Evolutionary conservation across 2,113 vertebrate genomes (phyloP).

Genomic region (Fulmarus glacialis): DNA sequence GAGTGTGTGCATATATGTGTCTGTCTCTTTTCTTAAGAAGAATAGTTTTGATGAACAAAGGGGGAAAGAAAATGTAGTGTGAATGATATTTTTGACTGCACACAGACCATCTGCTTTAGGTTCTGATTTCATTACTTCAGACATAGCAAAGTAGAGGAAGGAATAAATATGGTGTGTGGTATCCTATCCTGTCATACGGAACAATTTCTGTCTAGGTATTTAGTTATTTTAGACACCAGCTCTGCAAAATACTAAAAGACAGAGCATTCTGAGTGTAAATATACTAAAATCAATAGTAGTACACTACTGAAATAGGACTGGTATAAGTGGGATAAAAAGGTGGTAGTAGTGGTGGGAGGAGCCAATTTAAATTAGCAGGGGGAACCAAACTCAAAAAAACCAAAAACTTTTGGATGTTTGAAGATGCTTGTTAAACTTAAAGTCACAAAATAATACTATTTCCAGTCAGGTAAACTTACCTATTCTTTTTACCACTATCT

Average conservation of each 20-base stretch:
- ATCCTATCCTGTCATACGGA: background rate
- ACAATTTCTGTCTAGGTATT: background rate
- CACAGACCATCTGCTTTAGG: background rate
- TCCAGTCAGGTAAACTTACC: background rate
- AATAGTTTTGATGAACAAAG: background rate
- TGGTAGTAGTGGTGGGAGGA: background rate
- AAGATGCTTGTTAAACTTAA: background rate
- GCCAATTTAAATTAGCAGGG: background rate
- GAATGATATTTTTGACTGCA: too few relatives aligned
- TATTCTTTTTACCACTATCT: background rate
- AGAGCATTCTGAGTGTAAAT: background rate
- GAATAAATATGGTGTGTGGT: background rate
- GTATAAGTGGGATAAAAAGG: background rate
- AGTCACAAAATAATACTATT: background rate
- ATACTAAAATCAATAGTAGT: background rate
- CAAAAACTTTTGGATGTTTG: fast-evolving
- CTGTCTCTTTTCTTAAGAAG: background rate
- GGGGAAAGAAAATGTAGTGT: background rate
- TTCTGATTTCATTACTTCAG: background rate
- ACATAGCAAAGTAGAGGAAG: background rate
- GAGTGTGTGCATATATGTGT: background rate
- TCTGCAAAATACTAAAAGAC: background rate
- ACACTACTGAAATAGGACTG: background rate
- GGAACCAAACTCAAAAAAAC: background rate
- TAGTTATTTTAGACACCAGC: background rate